A percentile compares a stretch with the other conserved stretches of the same genome.
phyloP scores from a whole-genome alignment of 2,113 vertebrate species.

The Epinephelus lanceolatus region DNA sequence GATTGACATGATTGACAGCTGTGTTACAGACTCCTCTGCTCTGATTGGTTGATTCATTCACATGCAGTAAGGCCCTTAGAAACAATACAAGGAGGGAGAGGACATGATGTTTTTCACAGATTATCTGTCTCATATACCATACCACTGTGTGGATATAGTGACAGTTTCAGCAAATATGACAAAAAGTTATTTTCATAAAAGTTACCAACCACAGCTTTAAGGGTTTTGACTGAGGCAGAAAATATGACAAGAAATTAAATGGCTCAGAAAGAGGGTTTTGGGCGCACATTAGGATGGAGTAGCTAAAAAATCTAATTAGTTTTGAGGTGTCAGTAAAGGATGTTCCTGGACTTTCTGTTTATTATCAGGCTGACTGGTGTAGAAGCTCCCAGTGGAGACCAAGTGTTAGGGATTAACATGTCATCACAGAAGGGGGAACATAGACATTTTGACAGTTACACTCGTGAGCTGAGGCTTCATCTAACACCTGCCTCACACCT shows the following conservation, averaged over 20 bases:
- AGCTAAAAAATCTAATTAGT: slow-evolving; percentile 55
- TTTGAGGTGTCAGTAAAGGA: slow-evolving; percentile 65
- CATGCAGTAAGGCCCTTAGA: too few species aligned
- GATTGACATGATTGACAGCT: too few species aligned
- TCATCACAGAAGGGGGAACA: slow-evolving; percentile 76
- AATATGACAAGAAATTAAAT: slow-evolving; percentile 37
- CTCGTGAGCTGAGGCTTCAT: slow-evolving; percentile 71
- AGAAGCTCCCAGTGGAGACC: slow-evolving; percentile 67
- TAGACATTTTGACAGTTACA: slow-evolving; percentile 77
- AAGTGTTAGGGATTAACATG: slow-evolving; percentile 82
- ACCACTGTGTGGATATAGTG: too few species aligned
- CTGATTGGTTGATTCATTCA: too few species aligned
- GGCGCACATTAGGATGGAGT: slow-evolving; percentile 16
- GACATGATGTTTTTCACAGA: too few species aligned
- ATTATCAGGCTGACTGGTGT: slow-evolving; percentile 55
- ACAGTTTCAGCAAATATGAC: too few species aligned
- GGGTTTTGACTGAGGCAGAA: slow-evolving; percentile 21
- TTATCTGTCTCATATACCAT: too few species aligned
- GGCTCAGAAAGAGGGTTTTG: neutral
- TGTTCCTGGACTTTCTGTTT: slow-evolving; percentile 67
- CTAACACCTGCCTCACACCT: slow-evolving; percentile 80
- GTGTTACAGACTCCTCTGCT: too few species aligned
- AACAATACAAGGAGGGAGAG: too few species aligned
- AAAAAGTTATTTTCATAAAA: too few species aligned
- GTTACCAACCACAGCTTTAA: neutral